Evolutionary conservation across 1,140 invertebrate genomes (phyloP), one percentile per base, ranked within the genome.

Genomic region (Euschistus heros): DNA sequence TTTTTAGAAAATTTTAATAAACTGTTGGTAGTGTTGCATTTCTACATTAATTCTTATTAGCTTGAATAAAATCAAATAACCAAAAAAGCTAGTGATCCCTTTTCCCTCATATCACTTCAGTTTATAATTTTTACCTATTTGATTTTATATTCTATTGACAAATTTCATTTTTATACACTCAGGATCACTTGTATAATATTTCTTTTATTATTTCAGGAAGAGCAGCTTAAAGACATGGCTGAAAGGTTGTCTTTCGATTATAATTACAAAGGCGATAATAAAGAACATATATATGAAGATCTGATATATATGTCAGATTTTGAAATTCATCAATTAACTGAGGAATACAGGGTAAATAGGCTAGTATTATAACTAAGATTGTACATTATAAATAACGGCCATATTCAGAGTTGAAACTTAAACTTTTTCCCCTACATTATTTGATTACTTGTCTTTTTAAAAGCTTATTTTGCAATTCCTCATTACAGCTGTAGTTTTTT

Each of bases 281-380:
- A 83, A 30, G 79, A 93, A 33, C 87, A 92, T 67, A 85, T 94
- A 62, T 85, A 86, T 54, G 91, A 97, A 71, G 94, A 97, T 74
- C 80, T 98, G 72, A 76, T 82, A 20, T 86, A 86, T 70, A 84
- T 91, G 81, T 92, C 89, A 0, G 95, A 98, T 78, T 97, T 93
- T 77, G 89, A 95, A 72, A 85, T 97, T 63, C 87, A 92, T 75
- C 83, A 86, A 68, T 75, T 94, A 17, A 87, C 90, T 50, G 76
- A 80, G 64, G 75, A 78, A 18, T 85, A 84, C 70, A 78, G 79
- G 70, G 84, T 85, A 76, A 77, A 74, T 67, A 62, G 26, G 2
- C 7, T 54, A 20, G 18, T 54, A 54, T 37, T 33, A 26, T 26
- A 37, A 42, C 33, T 61, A 17, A 20, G 42, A 18, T 61, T 14